Evolutionary conservation across 2,888 invertebrate genomes (phyloP).

Genomic region (Lasiommata megera): DNA sequence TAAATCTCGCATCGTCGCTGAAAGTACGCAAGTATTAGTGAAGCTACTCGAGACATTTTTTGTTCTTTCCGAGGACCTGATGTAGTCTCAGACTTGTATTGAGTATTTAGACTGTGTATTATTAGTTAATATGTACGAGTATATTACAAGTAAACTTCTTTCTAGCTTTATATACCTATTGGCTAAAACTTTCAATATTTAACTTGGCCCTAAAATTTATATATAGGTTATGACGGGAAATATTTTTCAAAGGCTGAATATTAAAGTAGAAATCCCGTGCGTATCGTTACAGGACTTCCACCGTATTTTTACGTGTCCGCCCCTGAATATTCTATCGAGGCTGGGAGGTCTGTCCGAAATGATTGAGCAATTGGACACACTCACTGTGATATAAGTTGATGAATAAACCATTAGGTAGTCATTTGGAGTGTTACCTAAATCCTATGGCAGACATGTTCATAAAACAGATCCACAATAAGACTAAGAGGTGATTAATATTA

Average conservation of each 20-base stretch:
- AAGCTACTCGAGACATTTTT: too few species aligned
- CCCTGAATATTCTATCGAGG: constrained; percentile 73
- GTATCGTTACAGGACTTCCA: constrained; percentile 64
- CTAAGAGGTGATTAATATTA: too few species aligned
- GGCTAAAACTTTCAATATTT: constrained; percentile 74
- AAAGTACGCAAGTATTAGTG: too few species aligned
- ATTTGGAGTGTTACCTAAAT: too few species aligned
- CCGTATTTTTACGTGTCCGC: constrained; percentile 67
- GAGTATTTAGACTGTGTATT: too few species aligned
- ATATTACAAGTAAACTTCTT: neutral
- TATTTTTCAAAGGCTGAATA: constrained; percentile 76
- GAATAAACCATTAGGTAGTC: too few species aligned
- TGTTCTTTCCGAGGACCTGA: too few species aligned
- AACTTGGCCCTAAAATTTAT: constrained; percentile 69
- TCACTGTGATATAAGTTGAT: constrained; percentile 19
- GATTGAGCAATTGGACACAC: constrained; percentile 40
- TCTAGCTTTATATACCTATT: neutral
- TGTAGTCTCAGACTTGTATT: too few species aligned
- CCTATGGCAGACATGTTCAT: too few species aligned
- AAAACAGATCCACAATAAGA: too few species aligned
- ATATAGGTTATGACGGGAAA: constrained; percentile 65
- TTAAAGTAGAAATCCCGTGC: constrained; percentile 65
- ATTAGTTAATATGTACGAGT: too few species aligned
- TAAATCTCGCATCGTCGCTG: too few species aligned
- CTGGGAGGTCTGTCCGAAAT: constrained; percentile 55